Evolutionary conservation across 1,140 invertebrate genomes (phyloP).

Genomic region (Dufourea novaeangliae): DNA sequence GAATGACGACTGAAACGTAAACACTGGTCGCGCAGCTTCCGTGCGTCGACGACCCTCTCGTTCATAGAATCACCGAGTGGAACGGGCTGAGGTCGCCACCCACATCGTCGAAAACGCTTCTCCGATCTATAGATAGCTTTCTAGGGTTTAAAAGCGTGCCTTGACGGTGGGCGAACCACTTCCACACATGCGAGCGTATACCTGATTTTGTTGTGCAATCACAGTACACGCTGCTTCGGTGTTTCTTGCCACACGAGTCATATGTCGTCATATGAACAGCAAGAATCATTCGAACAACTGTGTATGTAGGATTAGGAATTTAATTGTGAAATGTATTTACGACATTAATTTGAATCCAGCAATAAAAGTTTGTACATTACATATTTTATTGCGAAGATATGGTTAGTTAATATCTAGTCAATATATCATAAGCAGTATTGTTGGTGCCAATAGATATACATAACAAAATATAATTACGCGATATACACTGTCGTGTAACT

Average conservation of each 20-base stretch:
- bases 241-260: background rate
- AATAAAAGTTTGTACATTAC: no score
- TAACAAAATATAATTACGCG: no score
- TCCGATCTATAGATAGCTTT: conserved; percentile 72
- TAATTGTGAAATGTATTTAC: no score
- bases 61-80: conserved; percentile 38
- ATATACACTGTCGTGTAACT: no score
- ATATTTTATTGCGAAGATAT: no score
- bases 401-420: no score
- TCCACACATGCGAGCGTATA: conserved; percentile 67
- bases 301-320: no score
- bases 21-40: conserved; percentile 61
- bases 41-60: conserved; percentile 48
- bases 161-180: conserved; percentile 77
- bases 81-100: conserved; percentile 70
- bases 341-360: no score
- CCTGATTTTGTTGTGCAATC: conserved; percentile 50
- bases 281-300: background rate
- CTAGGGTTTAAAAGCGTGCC: conserved; percentile 65
- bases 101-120: conserved; percentile 70
- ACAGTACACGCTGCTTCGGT: background rate
- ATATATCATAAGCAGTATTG: no score
- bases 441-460: no score
- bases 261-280: background rate
- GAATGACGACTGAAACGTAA: conserved; percentile 42